Conservation (phyloP, 1,140 invertebrate species). For the Forficula auricularia region DNA sequence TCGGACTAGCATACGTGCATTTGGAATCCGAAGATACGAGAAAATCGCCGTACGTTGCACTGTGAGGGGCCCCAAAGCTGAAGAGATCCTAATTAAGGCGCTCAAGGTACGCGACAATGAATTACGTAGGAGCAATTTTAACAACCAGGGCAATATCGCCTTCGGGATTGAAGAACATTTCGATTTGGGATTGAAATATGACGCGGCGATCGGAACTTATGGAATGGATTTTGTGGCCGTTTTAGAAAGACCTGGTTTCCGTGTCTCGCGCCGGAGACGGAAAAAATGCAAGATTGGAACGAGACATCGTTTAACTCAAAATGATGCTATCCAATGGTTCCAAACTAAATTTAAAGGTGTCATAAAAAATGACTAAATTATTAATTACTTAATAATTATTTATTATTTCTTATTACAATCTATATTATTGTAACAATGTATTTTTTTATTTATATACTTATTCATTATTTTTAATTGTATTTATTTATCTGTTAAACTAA, state of each 20-base stretch:
- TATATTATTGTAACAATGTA: too few species aligned
- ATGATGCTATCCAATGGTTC: slow-evolving; percentile 99
- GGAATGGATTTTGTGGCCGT: slow-evolving; percentile 99
- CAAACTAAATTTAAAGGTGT: slow-evolving; percentile 95
- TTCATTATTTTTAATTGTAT: too few species aligned
- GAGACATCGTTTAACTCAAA: slow-evolving; percentile 81
- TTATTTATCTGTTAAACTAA: too few species aligned
- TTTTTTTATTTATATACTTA: too few species aligned
- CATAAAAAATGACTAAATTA: slow-evolving; percentile 63
- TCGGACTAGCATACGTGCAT: slow-evolving; percentile 94
- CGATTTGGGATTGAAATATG: slow-evolving; percentile 99
- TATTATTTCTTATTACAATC: too few species aligned
- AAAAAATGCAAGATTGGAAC: slow-evolving; percentile 84
- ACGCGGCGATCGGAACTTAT: slow-evolving; percentile 98
- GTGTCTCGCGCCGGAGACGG: slow-evolving; percentile 81
- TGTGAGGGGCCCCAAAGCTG: slow-evolving; percentile 93
- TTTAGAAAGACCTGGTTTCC: slow-evolving; percentile 87
- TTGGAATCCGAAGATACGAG: slow-evolving; percentile 99
- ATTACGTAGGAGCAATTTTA: slow-evolving; percentile 94
- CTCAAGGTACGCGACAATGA: slow-evolving; percentile 98
- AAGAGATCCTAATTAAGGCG: slow-evolving; percentile 96
- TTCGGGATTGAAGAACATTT: slow-evolving; percentile 99
- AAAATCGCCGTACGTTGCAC: slow-evolving; percentile 99
- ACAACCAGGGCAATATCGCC: slow-evolving; percentile 95
- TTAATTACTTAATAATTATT: too few species aligned